Evolutionary conservation across 2,888 invertebrate genomes (phyloP).

Genomic region (Lasioglossum zephyrum): DNA sequence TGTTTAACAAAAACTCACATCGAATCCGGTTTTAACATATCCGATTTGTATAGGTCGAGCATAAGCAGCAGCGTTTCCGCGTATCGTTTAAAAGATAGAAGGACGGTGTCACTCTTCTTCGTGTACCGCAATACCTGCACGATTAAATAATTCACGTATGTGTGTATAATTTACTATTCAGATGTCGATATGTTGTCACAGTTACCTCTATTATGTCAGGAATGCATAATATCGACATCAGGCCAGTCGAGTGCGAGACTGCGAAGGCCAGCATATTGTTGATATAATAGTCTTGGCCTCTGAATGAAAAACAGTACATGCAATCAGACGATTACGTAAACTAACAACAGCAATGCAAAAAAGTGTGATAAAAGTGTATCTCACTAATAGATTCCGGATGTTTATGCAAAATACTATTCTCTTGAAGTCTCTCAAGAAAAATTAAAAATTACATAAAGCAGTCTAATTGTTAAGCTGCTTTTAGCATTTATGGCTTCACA

Average conservation of each 20-base stretch:
- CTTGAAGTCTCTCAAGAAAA: too few species aligned
- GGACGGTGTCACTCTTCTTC: slow-evolving; percentile 87
- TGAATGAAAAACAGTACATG: slow-evolving; percentile 34
- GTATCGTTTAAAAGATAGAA: slow-evolving; percentile 90
- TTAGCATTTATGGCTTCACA: too few species aligned
- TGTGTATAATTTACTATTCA: background rate
- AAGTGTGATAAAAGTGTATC: too few species aligned
- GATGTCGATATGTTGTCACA: background rate
- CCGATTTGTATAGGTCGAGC: slow-evolving; percentile 89
- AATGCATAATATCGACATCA: slow-evolving; percentile 90
- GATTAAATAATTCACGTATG: background rate
- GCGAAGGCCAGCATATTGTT: slow-evolving; percentile 88
- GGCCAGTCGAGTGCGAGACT: slow-evolving; percentile 89
- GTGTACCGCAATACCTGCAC: slow-evolving; percentile 87
- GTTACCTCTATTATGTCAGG: slow-evolving; percentile 89
- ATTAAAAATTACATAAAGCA: too few species aligned
- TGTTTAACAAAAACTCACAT: slow-evolving; percentile 57
- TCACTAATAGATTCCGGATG: too few species aligned
- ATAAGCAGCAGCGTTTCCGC: slow-evolving; percentile 91
- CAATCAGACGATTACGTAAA: background rate
- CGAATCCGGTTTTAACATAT: slow-evolving; percentile 80
- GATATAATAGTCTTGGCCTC: slow-evolving; percentile 90
- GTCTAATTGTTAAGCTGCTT: too few species aligned
- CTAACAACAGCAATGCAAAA: background rate
- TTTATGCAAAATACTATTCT: too few species aligned